Evolutionary conservation across 2,888 invertebrate genomes (phyloP).

Genomic region (Julus scanicus): DNA sequence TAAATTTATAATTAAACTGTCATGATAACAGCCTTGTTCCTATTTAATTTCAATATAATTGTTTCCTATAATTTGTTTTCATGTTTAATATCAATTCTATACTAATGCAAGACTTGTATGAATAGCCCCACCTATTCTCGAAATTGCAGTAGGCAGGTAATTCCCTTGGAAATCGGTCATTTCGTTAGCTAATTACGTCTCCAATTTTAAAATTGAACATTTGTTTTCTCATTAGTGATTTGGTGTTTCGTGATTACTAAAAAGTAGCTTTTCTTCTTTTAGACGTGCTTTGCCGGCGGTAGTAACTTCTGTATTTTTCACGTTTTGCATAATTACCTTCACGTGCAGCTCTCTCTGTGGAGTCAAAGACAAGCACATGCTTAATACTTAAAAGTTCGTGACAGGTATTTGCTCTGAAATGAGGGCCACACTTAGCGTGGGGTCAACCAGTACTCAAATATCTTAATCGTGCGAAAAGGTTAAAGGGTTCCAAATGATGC

Average conservation of each 20-base stretch:
- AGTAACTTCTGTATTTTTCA: not conserved
- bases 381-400: not conserved
- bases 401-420: constrained; percentile 33
- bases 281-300: not conserved
- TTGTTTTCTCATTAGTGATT: not conserved
- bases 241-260: not conserved
- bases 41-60: no score
- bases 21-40: no score
- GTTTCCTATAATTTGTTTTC: no score
- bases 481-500: not conserved
- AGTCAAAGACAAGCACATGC: not conserved
- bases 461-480: constrained; percentile 8
- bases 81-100: no score
- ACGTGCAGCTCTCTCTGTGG: not conserved
- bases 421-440: not conserved
- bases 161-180: not conserved
- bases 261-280: not conserved
- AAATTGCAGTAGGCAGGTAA: not conserved
- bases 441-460: not conserved
- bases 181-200: not conserved
- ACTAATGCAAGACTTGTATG: no score
- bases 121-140: not conserved
- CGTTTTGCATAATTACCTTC: not conserved
- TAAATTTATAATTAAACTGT: no score
- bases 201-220: not conserved